Percentiles rank a stretch among this genome's conserved stretches.
These are phyloP conservation scores for Myotis planiceps DNA, from an alignment of 2,797 vertebrate species.

Conservation along the genomic window DNA sequence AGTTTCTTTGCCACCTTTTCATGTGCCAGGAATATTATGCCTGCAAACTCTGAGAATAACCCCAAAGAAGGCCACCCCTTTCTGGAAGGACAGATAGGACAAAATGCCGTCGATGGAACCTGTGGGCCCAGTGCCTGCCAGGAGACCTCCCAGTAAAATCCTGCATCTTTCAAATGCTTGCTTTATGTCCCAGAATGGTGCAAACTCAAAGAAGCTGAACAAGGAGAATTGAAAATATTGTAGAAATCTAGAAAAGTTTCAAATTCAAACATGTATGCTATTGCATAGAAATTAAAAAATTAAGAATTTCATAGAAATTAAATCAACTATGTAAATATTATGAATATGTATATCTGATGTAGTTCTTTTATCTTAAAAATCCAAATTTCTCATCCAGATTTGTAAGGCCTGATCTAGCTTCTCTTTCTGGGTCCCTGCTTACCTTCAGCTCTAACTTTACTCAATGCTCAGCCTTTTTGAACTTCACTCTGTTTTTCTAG, in stretches of 20 bases:
- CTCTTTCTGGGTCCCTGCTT: neutral
- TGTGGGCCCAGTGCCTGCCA: neutral
- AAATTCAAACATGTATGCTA: neutral
- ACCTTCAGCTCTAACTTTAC: neutral
- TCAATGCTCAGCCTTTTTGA: neutral
- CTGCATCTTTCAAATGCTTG: neutral
- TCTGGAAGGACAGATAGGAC: neutral
- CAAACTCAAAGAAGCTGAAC: neutral
- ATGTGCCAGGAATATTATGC: neutral
- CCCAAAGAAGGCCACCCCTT: neutral
- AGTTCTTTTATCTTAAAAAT: neutral
- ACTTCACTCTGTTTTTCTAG: neutral
- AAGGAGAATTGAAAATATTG: neutral
- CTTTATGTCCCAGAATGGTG: neutral
- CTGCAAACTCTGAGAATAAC: neutral
- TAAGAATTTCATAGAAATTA: neutral
- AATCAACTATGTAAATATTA: neutral
- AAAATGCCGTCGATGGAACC: neutral
- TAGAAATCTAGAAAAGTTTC: neutral
- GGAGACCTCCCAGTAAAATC: neutral
- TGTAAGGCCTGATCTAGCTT: neutral
- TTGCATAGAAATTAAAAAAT: neutral
- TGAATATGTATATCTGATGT: neutral
- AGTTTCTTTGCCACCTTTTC: neutral
- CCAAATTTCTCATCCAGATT: neutral